Percentiles rank a stretch among this genome's conserved stretches.
phyloP scores from a whole-genome alignment of 2,113 vertebrate genomes.

The Platichthys stellatus region DNA sequence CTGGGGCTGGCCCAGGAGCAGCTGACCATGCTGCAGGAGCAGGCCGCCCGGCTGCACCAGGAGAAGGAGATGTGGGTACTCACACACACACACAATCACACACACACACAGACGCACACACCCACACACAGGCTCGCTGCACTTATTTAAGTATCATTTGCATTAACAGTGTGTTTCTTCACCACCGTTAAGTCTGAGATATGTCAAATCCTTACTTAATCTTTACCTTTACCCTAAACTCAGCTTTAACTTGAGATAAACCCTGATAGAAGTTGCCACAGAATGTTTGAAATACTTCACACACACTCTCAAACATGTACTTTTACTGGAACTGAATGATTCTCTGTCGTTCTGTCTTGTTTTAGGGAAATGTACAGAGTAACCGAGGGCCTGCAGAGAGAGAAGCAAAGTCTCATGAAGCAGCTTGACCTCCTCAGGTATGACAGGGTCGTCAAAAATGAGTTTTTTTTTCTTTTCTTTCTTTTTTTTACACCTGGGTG shows the following conservation, averaged over 20 bases:
- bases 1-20: constrained; percentile 87
- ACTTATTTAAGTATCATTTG: not conserved
- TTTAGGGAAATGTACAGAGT: constrained; percentile 91
- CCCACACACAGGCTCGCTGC: not conserved
- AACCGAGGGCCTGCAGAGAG: constrained; percentile 90
- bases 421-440: constrained; percentile 94
- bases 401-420: constrained; percentile 91
- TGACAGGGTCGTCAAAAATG: not conserved
- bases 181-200: not conserved
- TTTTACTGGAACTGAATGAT: not conserved
- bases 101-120: not conserved
- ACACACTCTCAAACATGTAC: too few relatives aligned
- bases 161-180: not conserved
- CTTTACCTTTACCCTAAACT: not conserved
- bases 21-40: constrained; percentile 86
- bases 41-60: constrained; percentile 84
- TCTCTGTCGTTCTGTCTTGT: not conserved
- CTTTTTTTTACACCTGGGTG: not conserved
- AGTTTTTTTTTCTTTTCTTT: too few relatives aligned
- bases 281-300: not conserved
- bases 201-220: not conserved
- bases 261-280: not conserved
- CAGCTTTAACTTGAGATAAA: not conserved
- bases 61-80: constrained; percentile 91
- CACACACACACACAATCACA: not conserved